phyloP scores from a whole-genome alignment of 1,140 invertebrate genomes.

The Trichonephila clavata region DNA sequence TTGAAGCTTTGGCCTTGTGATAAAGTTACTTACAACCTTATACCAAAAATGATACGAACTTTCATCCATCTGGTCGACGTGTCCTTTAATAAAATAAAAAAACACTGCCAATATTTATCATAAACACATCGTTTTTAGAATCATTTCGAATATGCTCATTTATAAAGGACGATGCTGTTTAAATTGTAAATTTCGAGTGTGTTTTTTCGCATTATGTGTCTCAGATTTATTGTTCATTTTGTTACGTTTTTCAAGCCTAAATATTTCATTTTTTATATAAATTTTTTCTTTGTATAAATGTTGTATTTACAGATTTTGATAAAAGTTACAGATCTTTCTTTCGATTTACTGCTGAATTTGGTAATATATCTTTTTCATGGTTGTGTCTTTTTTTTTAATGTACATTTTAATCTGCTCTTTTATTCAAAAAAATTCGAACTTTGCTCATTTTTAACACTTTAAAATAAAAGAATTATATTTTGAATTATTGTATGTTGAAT shows the following conservation, averaged over 20 bases:
- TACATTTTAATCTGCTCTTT: background rate
- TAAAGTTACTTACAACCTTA: conserved; percentile 22
- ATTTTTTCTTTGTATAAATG: background rate
- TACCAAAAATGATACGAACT: background rate
- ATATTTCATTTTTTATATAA: background rate
- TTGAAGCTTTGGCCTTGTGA: conserved; percentile 25
- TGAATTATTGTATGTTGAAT: no score
- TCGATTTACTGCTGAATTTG: no score
- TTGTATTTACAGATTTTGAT: background rate
- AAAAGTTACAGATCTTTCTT: background rate
- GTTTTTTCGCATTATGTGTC: background rate
- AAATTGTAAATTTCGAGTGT: background rate
- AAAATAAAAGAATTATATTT: background rate
- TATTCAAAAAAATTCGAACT: background rate
- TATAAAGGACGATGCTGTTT: background rate
- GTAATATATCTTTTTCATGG: no score
- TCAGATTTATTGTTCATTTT: background rate
- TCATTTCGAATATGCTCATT: background rate
- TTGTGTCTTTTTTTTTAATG: background rate
- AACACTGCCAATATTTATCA: conserved; percentile 38
- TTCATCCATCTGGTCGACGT: background rate
- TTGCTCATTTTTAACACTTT: background rate
- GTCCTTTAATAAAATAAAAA: background rate
- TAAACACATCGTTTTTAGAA: background rate
- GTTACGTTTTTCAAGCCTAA: background rate